phyloP scores from a whole-genome alignment of 2,113 vertebrate genomes.

The Lathamus discolor region DNA sequence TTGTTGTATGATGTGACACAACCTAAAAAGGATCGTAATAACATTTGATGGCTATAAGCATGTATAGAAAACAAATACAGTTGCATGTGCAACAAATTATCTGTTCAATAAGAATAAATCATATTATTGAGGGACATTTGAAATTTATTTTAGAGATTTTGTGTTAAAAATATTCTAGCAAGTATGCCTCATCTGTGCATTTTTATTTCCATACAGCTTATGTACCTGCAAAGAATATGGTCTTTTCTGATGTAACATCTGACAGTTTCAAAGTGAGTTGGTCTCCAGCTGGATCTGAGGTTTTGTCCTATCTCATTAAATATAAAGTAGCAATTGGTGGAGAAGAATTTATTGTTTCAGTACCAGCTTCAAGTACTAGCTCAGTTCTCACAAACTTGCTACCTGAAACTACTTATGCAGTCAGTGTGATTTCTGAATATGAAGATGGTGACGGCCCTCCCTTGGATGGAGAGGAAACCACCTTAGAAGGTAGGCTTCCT shows the following conservation, averaged over 20 bases:
- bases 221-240: constrained; percentile 79
- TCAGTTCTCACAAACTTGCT: constrained; percentile 82
- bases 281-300: constrained; percentile 78
- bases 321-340: constrained; percentile 78
- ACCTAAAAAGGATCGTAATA: not conserved
- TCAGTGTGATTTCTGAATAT: constrained; percentile 88
- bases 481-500: constrained; percentile 81
- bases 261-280: constrained; percentile 87
- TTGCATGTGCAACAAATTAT: not conserved
- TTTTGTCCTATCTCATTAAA: constrained; percentile 84
- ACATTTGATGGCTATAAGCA: not conserved
- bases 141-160: not conserved
- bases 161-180: not conserved
- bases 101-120: not conserved
- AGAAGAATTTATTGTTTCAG: constrained; percentile 82
- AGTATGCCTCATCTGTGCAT: not conserved
- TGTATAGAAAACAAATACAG: not conserved
- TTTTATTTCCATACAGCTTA: constrained; percentile 76
- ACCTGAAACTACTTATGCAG: constrained; percentile 87
- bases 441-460: constrained; percentile 87
- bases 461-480: constrained; percentile 84
- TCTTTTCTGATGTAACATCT: constrained; percentile 86
- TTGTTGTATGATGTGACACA: not conserved
- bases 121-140: not conserved
- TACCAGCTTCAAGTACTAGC: constrained; percentile 81